Evolutionary conservation across 2,888 invertebrate species (phyloP).

Genomic region (Operophtera brumata): DNA sequence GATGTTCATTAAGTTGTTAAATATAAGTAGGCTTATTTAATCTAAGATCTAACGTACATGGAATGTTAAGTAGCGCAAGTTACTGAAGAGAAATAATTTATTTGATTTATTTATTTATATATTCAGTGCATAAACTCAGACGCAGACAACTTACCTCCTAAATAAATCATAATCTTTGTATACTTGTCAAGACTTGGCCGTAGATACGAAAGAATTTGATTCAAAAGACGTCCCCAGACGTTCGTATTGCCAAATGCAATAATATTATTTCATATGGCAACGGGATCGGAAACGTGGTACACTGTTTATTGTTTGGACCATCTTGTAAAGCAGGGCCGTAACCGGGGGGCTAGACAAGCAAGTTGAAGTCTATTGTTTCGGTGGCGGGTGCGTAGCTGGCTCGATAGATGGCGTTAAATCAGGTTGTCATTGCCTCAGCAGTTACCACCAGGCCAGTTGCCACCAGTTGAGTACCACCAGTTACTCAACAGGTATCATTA

Average conservation of each 20-base stretch:
- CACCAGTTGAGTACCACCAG: too few species aligned
- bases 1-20: too few species aligned
- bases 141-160: neutral
- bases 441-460: too few species aligned
- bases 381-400: too few species aligned
- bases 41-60: too few species aligned
- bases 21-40: too few species aligned
- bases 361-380: too few species aligned
- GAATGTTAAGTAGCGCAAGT: too few species aligned
- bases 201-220: constrained; percentile 42
- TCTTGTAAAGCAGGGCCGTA: constrained; percentile 23
- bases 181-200: constrained; percentile 43
- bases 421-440: too few species aligned
- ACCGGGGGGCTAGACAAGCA: neutral
- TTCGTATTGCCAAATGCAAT: constrained; percentile 64
- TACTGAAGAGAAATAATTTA: too few species aligned
- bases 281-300: constrained; percentile 56
- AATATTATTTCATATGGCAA: constrained; percentile 65
- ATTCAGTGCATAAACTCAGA: neutral
- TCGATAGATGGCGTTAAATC: too few species aligned
- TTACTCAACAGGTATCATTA: too few species aligned
- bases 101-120: neutral
- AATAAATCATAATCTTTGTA: constrained; percentile 8
- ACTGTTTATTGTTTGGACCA: constrained; percentile 62
- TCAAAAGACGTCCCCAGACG: constrained; percentile 44